phyloP scores from a whole-genome alignment of 2,797 vertebrate species.

The Rallus crepitans region DNA sequence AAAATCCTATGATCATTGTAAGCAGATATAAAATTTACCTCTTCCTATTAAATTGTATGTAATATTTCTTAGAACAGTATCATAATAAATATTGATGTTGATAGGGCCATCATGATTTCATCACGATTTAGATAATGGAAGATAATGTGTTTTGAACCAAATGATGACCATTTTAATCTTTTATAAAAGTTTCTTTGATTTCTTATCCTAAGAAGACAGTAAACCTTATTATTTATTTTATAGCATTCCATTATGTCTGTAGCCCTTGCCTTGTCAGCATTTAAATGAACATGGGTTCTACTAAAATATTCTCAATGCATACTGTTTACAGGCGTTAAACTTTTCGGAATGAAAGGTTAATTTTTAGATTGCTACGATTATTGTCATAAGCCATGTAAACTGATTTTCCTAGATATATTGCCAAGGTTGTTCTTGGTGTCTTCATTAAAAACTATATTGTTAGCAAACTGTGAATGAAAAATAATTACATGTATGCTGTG shows the following conservation, averaged over 20 bases:
- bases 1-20: background rate
- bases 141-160: background rate
- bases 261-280: background rate
- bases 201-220: background rate
- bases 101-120: background rate
- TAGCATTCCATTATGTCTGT: background rate
- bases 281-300: background rate
- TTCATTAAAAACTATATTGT: background rate
- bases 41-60: background rate
- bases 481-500: background rate
- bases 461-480: background rate
- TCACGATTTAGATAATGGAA: background rate
- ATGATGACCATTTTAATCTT: background rate
- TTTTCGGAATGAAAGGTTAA: background rate
- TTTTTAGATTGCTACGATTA: background rate
- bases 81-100: background rate
- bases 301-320: background rate
- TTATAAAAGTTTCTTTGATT: background rate
- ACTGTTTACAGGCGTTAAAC: background rate
- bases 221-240: background rate
- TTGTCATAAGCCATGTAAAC: background rate
- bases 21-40: background rate
- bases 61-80: background rate
- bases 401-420: background rate
- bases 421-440: background rate